These are phyloP conservation scores for Petrolisthes manimaculis DNA, from an alignment of 2,888 invertebrate genomes.

Conservation along the genomic window DNA sequence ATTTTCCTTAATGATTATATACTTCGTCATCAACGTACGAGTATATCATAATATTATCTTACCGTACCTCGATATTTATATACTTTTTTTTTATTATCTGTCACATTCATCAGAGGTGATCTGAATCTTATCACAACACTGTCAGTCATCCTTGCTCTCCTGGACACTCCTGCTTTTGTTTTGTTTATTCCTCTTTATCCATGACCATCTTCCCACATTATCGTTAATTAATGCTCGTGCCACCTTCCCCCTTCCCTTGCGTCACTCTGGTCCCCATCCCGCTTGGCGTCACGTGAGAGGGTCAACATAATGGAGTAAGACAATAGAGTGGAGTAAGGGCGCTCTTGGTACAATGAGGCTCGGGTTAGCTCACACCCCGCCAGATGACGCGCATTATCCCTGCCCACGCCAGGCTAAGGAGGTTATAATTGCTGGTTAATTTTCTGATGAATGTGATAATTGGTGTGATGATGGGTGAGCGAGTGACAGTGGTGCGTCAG, in stretches of 20 bases:
- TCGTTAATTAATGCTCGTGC: not conserved
- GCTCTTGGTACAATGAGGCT: not conserved
- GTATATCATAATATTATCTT: too few relatives aligned
- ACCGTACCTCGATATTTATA: too few relatives aligned
- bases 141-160: not conserved
- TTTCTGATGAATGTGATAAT: conserved; percentile 42
- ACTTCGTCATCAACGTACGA: too few relatives aligned
- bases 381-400: conserved; percentile 31
- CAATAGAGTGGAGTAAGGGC: conserved; percentile 1
- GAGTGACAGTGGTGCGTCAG: conserved; percentile 29
- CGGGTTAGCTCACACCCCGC: not conserved
- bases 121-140: not conserved
- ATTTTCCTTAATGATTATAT: too few relatives aligned
- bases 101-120: not conserved
- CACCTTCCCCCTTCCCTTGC: not conserved
- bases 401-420: conserved; percentile 29
- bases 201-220: not conserved
- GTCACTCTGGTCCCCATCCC: not conserved
- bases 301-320: conserved; percentile 13
- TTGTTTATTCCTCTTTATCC: not conserved
- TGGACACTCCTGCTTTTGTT: not conserved
- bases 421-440: conserved; percentile 50
- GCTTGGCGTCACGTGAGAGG: not conserved
- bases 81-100: too few relatives aligned
- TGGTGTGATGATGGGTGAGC: conserved; percentile 22